Base-by-base conservation (phyloP, 2,888 invertebrate species). In the Polia nebulosa region DNA sequence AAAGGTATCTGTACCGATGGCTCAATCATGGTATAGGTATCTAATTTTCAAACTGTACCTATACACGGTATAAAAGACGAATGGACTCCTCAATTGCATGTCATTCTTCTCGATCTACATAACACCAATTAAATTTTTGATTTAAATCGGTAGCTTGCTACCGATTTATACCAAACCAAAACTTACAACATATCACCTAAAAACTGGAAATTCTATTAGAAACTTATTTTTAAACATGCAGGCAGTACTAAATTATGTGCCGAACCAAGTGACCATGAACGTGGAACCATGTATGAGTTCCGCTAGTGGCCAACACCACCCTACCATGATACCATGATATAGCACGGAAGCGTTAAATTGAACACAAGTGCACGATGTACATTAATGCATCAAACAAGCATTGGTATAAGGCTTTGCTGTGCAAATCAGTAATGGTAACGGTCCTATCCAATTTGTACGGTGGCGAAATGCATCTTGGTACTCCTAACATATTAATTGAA, bases 181-280 rank as follows among this genome's bases (percentile, higher is more conserved):
- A n/a, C n/a, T 47, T 11, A 27, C 17, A 2, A 25, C 8, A 32
- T 15, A 11, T 22, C 1, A n/a, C 11, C 6, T 29, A 63, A 49
- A 49, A 53, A 56, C 29, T 78, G 39, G 8, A 58, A 49, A 63
- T 58, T 55, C 44, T 32, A 61, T 51, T 58, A 62, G 29, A 62
- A 62, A 80, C 36, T 68, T 36, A 59, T 60, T 62, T 56, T 44
- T 15, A 22, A 56, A 39, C 34, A 52, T 27, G 32, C 68, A 62
- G 34, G 47, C 66, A 32, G 61, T 57, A 63, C 60, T 79, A 74
- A 78, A 76, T 71, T 71, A 79, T 76, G 59, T 65, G 58, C 67
- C 32, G 71, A 72, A 74, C 70, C 79, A 78, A 82, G 76, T 83
- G 78, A 82, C 82, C 87, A 70, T 86, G 80, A 83, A 82, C 71